A percentile compares a stretch with the other conserved stretches of the same genome.
These are phyloP conservation scores for Chinchilla lanigera DNA, from an alignment of 2,113 vertebrate genomes.

Conservation along the genomic window DNA sequence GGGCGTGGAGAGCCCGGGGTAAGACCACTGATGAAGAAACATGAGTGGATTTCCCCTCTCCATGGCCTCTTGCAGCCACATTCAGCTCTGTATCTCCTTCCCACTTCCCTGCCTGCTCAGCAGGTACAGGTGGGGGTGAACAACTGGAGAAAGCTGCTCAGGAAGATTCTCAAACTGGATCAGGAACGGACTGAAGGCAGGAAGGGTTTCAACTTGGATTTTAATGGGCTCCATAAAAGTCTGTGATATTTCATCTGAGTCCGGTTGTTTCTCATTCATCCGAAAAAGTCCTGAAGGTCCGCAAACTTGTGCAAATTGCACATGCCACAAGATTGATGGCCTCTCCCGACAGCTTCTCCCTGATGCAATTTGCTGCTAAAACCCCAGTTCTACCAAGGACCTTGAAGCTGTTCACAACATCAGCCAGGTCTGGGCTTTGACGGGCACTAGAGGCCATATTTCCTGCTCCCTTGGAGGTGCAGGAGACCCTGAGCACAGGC, in stretches of 20 bases:
- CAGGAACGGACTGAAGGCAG: background rate
- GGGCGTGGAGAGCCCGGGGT: background rate
- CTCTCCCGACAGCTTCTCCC: conserved; percentile 63
- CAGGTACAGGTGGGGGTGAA: rapidly evolving
- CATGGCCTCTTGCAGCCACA: background rate
- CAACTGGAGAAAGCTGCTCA: background rate
- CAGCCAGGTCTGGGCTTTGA: background rate
- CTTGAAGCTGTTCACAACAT: conserved; percentile 55
- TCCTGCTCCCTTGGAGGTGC: background rate
- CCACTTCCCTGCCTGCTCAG: rapidly evolving
- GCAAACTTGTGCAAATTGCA: conserved; percentile 68
- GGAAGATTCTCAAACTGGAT: background rate
- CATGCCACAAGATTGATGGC: conserved; percentile 67
- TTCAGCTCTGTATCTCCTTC: background rate
- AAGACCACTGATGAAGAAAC: background rate
- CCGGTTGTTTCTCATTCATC: conserved; percentile 67
- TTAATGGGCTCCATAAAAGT: conserved; percentile 60
- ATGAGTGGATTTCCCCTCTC: rapidly evolving
- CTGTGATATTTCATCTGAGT: conserved; percentile 62
- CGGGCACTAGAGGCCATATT: background rate
- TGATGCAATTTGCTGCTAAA: conserved; percentile 69
- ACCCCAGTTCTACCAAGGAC: conserved; percentile 59
- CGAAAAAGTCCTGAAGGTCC: conserved; percentile 71
- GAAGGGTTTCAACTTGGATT: conserved; percentile 14
- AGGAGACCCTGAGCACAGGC: background rate